A percentile compares a stretch with the other conserved stretches of the same genome.
Evolutionary conservation across 2,888 invertebrate species (phyloP).

Genomic region (Clistopyga incitator): DNA sequence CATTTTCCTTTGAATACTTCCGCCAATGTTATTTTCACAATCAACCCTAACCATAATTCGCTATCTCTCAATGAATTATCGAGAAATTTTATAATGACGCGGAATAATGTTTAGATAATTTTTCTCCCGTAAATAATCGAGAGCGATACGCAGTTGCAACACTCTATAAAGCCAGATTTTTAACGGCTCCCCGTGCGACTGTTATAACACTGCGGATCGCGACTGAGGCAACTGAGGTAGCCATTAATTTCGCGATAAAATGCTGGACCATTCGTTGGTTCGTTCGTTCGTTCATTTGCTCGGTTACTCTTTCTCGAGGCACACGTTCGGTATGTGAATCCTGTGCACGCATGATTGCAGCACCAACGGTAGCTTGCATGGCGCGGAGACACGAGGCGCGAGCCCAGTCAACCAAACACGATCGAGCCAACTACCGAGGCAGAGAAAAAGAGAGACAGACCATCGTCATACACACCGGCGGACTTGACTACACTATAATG

Average conservation of each 20-base stretch:
- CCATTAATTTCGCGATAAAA: slow-evolving; percentile 60
- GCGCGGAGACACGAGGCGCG: slow-evolving; percentile 34
- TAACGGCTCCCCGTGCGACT: slow-evolving; percentile 19
- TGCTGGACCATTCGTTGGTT: slow-evolving; percentile 38
- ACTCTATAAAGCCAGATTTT: slow-evolving; percentile 29
- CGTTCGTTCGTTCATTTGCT: slow-evolving; percentile 36
- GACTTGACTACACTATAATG: slow-evolving; percentile 30
- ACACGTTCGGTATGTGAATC: slow-evolving; percentile 46
- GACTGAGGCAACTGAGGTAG: slow-evolving; percentile 37
- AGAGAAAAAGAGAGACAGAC: slow-evolving; percentile 5
- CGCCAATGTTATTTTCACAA: too few species aligned
- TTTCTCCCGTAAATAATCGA: slow-evolving; percentile 25
- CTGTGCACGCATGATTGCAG: slow-evolving; percentile 33
- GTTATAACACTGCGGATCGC: slow-evolving; percentile 30
- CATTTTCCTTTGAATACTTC: too few species aligned
- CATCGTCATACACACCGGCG: slow-evolving; percentile 15
- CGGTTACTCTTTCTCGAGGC: not conserved
- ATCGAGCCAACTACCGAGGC: slow-evolving; percentile 14
- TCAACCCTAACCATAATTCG: not conserved
- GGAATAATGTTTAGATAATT: slow-evolving; percentile 18
- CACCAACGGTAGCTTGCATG: slow-evolving; percentile 2
- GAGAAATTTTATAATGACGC: not conserved
- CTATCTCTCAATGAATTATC: not conserved
- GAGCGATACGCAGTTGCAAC: slow-evolving; percentile 18
- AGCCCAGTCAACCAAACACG: slow-evolving; percentile 41